Evolutionary conservation across 2,113 vertebrate genomes (phyloP), one percentile per base, ranked within the genome.

Genomic region (Nestor notabilis): DNA sequence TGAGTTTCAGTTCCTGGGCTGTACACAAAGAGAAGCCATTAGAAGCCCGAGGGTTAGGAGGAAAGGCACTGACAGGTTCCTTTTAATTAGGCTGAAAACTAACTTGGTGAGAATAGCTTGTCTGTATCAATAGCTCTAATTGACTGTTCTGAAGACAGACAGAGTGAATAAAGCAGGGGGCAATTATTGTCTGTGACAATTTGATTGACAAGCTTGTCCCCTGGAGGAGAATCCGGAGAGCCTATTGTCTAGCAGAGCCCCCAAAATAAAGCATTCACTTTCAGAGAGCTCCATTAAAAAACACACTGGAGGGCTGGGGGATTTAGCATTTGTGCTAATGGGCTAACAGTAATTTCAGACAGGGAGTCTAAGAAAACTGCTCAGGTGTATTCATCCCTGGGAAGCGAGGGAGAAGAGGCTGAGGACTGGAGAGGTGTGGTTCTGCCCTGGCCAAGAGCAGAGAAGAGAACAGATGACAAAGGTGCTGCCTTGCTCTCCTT

Each of bases 81-180:
- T 96, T 98, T 98, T 98, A 98, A 98, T 98, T 97, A 97, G 95
- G 31, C 87, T 94, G 92, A 70, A 96, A 95, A 97, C 94, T 28
- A 96, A 97, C 94, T 96, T 87, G 89, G 96, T 97, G 94, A 97
- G 96, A 97, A 97, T 93, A 88, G 87, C 89, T 94, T 96, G 96
- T 97, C 97, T 93, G 91, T 96, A 97, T 96, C 96, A 97, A 97
- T 97, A 97, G 94, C 95, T 90, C 93, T 98, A 97, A 97, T 95
- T 97, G 97, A 97, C 95, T 96, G 89, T 6, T 97, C 96, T 95
- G 92, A 96, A 96, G 96, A 92, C 87, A 91, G 95, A 95, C 89
- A 85, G 91, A 88, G 93, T 2, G 86, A 95, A 97, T 97, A 92
- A 97, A 97, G 91, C 94, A 87, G 89, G 75, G 93, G 93, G 92